A percentile compares a stretch with the other conserved stretches of the same genome.
These are phyloP conservation scores for Calcarius ornatus DNA, from an alignment of 2,113 vertebrate species.

Conservation along the genomic window DNA sequence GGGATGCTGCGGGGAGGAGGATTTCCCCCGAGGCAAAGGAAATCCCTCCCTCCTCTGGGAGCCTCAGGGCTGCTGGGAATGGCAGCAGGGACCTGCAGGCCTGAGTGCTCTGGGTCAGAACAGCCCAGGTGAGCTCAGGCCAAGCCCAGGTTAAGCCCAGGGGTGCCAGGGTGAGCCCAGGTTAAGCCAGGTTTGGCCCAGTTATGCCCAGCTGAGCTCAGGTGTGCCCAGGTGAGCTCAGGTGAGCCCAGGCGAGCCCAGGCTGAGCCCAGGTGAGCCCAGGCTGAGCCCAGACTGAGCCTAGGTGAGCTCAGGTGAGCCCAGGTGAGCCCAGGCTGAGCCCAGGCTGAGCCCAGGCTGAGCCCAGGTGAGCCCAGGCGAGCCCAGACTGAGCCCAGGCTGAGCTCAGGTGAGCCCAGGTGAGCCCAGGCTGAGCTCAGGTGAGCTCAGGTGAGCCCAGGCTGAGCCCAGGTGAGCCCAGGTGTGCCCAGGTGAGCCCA, in stretches of 20 bases:
- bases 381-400: no score
- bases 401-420: no score
- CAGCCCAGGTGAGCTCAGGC: not conserved
- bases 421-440: no score
- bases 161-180: no score
- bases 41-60: not conserved
- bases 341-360: not conserved
- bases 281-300: not conserved
- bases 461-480: not conserved
- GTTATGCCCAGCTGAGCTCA: no score
- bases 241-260: not conserved
- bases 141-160: no score
- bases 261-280: not conserved
- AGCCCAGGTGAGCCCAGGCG: no score
- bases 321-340: not conserved
- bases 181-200: no score
- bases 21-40: not conserved
- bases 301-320: not conserved
- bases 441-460: not conserved
- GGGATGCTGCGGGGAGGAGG: not conserved
- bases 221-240: no score
- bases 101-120: not conserved
- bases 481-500: no score
- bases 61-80: accelerated
- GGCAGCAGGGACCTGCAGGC: not conserved